Percentiles rank a stretch among this genome's conserved stretches.
Evolutionary conservation across 2,797 vertebrate species (phyloP).

Genomic region (Pteropus rufus): DNA sequence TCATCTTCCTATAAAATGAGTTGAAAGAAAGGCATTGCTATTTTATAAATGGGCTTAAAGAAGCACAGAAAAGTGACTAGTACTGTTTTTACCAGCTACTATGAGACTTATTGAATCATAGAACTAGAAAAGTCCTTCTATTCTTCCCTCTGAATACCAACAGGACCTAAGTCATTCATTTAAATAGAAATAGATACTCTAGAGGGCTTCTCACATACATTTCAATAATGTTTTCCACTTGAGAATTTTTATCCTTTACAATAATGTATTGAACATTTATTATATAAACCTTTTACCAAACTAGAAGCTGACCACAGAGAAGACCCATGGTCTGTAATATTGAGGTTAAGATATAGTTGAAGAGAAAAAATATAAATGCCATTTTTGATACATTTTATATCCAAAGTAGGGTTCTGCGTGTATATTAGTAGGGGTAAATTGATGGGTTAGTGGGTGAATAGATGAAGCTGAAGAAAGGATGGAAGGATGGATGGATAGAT

Average conservation of each 20-base stretch:
- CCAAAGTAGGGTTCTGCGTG: background rate
- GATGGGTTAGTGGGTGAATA: background rate
- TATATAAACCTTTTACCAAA: background rate
- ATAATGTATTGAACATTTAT: background rate
- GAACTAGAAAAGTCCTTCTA: background rate
- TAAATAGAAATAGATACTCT: background rate
- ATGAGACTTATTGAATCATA: background rate
- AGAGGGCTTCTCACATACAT: background rate
- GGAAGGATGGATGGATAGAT: background rate
- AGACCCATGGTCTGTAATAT: background rate
- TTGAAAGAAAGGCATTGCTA: background rate
- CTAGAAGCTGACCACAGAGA: background rate
- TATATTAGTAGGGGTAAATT: background rate
- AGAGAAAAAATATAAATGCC: background rate
- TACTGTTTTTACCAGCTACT: background rate
- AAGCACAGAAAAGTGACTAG: background rate
- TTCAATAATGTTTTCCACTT: background rate
- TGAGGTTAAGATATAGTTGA: background rate
- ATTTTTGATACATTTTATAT: background rate
- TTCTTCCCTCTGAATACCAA: background rate
- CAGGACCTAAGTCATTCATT: background rate
- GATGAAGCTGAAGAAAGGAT: background rate
- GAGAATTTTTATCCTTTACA: background rate
- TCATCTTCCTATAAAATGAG: background rate
- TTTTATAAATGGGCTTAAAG: background rate